Evolutionary conservation across 2,113 vertebrate species (phyloP), one percentile per base, ranked within the genome.

Genomic region (Callithrix jacchus): DNA sequence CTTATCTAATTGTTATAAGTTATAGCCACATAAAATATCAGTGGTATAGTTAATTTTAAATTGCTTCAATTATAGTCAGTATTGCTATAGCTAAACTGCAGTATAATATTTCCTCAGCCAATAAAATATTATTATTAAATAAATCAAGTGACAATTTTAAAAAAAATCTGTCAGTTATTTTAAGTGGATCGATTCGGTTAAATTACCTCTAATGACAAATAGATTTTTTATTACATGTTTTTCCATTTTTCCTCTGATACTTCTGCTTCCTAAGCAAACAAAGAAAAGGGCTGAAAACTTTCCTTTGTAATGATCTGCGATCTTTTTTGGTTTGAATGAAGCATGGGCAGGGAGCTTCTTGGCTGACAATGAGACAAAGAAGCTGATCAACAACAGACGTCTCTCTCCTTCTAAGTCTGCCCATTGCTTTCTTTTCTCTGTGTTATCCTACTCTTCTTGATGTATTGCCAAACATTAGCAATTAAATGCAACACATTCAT

Each of bases 381-480:
- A 85, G 0, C 47, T 89, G 71, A 97, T 92, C 70, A 88, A 79
- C 87, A 88, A 76, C 86, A 95, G 37, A 61, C 54, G 6, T 2
- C 56, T 83, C 91, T 95, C 79, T 97, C 87, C 91, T 90, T 76
- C 85, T 61, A 84, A 40, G 1, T 77, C 77, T 85, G 35, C 83
- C 87, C 86, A 70, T 92, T 20, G 37, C 32, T 92, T 0, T 87
- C 1, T 93, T 84, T 82, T 85, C 21, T 77, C 79, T 68, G 4
- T 6, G 35, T 40, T 70, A 61, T 25, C 8, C 16, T 58, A 16
- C 1, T 95, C 45, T 96, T 96, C 97, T 30, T 87, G 89, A 70
- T 93, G 45, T 92, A 93, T 96, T 96, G 52, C 93, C 98, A 98
- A 52, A 82, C 25, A 96, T 97, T 17, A 96, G 81, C 92, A 97